Evolutionary conservation across 64 coral and sea anemone species (phyloP), one percentile per base, ranked within the genome.

Genomic region (Anthopleura sola): DNA sequence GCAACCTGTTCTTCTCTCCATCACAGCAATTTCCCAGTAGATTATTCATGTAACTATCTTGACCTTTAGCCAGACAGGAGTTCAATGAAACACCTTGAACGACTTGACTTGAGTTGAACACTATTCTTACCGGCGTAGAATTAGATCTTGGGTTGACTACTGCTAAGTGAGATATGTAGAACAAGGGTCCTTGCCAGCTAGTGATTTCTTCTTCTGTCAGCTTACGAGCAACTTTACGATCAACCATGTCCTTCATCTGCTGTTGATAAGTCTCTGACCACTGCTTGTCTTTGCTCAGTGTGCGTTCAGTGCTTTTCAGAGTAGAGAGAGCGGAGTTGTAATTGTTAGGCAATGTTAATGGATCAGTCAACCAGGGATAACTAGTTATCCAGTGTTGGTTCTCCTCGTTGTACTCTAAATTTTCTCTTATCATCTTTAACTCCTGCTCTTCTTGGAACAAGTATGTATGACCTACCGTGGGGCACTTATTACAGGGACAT

Each of bases 1-100:
- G 91, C 82, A 10, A 93, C 86, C 34, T 93, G 86, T 28, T 85
- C 82, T 53, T 93, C 82, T 55, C 91, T 88, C 86, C 91, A 93
- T 28, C 69, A 66, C 9, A 93, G n/a, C 37, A 88, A 55, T 49
- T 60, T 47, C 91, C 82, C 26, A 93, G 28, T 2, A 86, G 83
- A 66, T 86, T 88, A 56, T 93, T 88, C 86, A 86, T 88, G 33
- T 88, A 86, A 36, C 69, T n/a, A 24, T 92, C 68, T 34, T 68
- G 91, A 60, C 91, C 91, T n/a, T 88, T 85, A 36, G 91, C 91
- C 38, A 88, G 68, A 69, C 86, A 92, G 29, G 50, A 75, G 71
- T 88, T 92, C 10, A 88, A 84, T 33, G 86, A 88, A 75, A 75
- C 4, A 24, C 82, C 75, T 56, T 56, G 55, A 18, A 56, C 6